These are phyloP conservation scores for Troilus luridus DNA, from an alignment of 2,888 invertebrate genomes.

Conservation along the genomic window DNA sequence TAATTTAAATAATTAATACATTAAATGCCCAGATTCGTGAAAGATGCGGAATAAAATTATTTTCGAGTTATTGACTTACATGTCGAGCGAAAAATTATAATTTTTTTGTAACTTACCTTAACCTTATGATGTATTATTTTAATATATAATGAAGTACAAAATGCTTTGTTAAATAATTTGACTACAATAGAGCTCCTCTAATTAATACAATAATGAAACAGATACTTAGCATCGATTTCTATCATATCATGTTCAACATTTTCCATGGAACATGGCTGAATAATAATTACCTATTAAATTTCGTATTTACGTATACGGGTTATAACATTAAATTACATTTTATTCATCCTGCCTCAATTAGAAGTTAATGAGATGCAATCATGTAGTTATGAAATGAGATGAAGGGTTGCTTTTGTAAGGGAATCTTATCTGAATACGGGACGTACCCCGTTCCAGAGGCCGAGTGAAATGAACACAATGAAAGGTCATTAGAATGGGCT, in stretches of 20 bases:
- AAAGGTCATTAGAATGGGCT: conserved; percentile 29
- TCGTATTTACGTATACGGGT: not conserved
- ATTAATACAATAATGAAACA: not conserved
- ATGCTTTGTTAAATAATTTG: not conserved
- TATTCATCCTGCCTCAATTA: not conserved
- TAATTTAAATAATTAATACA: too few species aligned
- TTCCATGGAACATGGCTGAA: not conserved
- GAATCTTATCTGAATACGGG: not conserved
- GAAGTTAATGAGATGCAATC: conserved; percentile 1
- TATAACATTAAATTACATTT: not conserved
- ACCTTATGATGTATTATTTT: too few species aligned
- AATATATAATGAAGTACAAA: too few species aligned
- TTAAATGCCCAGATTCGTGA: too few species aligned
- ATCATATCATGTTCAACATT: not conserved
- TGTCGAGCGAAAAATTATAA: too few species aligned
- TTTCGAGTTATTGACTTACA: too few species aligned
- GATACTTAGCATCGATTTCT: not conserved
- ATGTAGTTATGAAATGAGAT: not conserved
- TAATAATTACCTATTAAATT: not conserved
- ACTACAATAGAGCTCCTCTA: not conserved
- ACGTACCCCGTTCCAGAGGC: not conserved
- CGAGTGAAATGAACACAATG: not conserved
- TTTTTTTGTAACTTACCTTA: too few species aligned
- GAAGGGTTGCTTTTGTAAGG: not conserved
- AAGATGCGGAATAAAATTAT: too few species aligned